phyloP scores from a whole-genome alignment of 2,113 vertebrate genomes.

The Pseudonaja textilis region DNA sequence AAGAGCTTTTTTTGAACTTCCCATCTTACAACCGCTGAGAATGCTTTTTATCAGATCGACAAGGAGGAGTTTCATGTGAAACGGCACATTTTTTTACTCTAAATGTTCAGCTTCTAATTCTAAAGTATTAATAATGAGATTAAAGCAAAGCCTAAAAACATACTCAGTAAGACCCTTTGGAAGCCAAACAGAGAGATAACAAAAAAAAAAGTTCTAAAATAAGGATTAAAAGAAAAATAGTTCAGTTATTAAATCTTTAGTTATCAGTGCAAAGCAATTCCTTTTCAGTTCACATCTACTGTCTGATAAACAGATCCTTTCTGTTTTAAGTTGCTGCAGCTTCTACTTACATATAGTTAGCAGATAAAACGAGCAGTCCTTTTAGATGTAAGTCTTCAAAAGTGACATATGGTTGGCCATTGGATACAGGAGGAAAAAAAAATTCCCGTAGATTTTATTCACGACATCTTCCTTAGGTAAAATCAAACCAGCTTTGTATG shows the following conservation, averaged over 20 bases:
- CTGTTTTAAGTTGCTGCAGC: constrained; percentile 36
- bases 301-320: constrained; percentile 34
- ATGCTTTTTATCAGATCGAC: constrained; percentile 4
- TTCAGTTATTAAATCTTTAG: constrained; percentile 36
- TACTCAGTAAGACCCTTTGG: constrained; percentile 12
- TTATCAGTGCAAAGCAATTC: constrained; percentile 28
- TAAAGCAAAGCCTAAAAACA: constrained; percentile 19
- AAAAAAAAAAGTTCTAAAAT: constrained; percentile 36
- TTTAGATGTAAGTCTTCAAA: constrained; percentile 28
- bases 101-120: constrained; percentile 27
- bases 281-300: constrained; percentile 26
- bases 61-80: constrained; percentile 36
- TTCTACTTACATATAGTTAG: constrained; percentile 36
- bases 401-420: constrained; percentile 8
- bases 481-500: neutral
- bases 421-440: neutral
- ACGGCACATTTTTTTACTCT: neutral
- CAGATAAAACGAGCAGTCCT: constrained; percentile 17
- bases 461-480: neutral
- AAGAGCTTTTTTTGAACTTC: constrained; percentile 19
- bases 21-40: neutral
- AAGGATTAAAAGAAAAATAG: neutral
- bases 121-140: neutral
- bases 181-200: neutral
- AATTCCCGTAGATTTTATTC: neutral